A percentile compares a stretch with the other conserved stretches of the same genome.
Conservation (phyloP, 2,113 vertebrate genomes). For the Tringa solitaria region DNA sequence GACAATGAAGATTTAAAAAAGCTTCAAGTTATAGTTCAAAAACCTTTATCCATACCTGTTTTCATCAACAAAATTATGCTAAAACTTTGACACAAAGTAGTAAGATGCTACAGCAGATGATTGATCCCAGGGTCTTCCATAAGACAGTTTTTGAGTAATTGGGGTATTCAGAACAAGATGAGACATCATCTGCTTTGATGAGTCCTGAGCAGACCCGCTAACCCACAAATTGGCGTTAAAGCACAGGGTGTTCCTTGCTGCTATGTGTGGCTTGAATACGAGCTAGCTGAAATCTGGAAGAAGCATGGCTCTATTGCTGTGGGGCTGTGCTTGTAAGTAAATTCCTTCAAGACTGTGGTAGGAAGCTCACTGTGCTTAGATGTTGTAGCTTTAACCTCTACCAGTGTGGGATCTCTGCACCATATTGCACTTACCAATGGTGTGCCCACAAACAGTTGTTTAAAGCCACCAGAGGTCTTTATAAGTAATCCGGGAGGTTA, state of each 20-base stretch:
- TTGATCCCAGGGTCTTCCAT: not conserved
- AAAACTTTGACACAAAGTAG: not conserved
- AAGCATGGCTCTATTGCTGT: not conserved
- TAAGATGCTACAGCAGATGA: accelerated
- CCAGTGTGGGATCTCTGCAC: not conserved
- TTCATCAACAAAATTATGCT: not conserved
- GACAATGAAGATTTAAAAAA: not conserved
- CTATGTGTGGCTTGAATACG: not conserved
- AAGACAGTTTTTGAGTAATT: not conserved
- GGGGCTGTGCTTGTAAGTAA: not conserved
- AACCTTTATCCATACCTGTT: not conserved
- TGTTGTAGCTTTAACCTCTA: not conserved
- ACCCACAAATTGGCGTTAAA: not conserved
- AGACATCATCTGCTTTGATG: not conserved
- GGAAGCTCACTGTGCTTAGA: not conserved
- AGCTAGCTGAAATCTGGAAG: not conserved
- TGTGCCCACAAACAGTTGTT: not conserved
- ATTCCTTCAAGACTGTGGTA: not conserved
- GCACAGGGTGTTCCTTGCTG: accelerated
- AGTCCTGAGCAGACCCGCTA: not conserved
- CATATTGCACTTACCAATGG: not conserved
- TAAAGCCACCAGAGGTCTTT: not conserved
- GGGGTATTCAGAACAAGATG: not conserved
- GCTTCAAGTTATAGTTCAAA: not conserved
- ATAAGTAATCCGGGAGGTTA: not conserved